Conservation (phyloP, 2,113 vertebrate species). For the Phalacrocorax aristotelis region DNA sequence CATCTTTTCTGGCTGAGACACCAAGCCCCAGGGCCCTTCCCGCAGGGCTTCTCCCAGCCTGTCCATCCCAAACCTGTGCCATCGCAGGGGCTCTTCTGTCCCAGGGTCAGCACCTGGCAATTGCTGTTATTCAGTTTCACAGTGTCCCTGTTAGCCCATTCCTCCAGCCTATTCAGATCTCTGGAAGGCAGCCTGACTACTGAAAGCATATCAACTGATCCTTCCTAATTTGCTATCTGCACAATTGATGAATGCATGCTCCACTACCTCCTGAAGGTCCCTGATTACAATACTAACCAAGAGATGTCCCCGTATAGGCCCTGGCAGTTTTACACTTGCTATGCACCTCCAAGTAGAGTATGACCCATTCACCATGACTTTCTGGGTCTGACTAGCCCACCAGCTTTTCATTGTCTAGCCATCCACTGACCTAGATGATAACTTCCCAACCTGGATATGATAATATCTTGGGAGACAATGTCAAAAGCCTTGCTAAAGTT, state of each 20-base stretch:
- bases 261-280: background rate
- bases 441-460: background rate
- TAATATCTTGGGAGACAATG: background rate
- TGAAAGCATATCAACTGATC: fast-evolving
- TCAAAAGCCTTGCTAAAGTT: background rate
- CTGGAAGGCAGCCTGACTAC: background rate
- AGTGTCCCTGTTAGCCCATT: background rate
- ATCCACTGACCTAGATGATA: background rate
- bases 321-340: background rate
- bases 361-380: background rate
- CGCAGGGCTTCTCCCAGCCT: background rate
- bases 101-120: too few species aligned
- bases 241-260: background rate
- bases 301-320: background rate
- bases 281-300: background rate
- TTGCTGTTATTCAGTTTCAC: background rate
- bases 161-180: background rate
- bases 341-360: background rate
- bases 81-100: fast-evolving
- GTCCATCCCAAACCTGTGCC: background rate
- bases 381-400: background rate
- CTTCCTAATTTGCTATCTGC: background rate
- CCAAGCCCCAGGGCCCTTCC: background rate
- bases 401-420: background rate
- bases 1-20: background rate